phyloP scores from a whole-genome alignment of 2,113 vertebrate species.

The Uria lomvia region DNA sequence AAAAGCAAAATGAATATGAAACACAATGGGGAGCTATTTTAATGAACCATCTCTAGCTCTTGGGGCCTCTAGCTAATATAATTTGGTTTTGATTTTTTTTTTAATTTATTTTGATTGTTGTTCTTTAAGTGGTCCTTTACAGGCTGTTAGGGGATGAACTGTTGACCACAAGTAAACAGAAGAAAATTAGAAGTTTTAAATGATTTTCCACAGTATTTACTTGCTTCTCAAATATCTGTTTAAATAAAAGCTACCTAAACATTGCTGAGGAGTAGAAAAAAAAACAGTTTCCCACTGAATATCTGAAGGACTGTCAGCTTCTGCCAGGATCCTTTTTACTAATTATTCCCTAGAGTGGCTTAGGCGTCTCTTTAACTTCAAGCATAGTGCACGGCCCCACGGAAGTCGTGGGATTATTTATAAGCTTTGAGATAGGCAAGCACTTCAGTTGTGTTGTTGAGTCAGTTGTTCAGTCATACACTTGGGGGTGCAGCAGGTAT shows the following conservation, averaged over 20 bases:
- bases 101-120: background rate
- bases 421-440: background rate
- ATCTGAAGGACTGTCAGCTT: background rate
- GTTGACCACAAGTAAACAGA: background rate
- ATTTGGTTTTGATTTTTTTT: background rate
- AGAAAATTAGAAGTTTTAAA: background rate
- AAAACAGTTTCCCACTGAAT: background rate
- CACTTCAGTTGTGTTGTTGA: background rate
- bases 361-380: background rate
- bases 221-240: background rate
- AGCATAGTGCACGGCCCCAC: background rate
- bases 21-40: background rate
- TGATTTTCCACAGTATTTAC: background rate
- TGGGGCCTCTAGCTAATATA: background rate
- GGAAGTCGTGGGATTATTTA: background rate
- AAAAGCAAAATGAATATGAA: background rate
- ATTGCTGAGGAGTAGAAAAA: background rate
- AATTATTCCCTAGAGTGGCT: constrained; percentile 6
- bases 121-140: background rate
- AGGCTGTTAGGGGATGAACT: background rate
- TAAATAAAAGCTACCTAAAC: background rate
- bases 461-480: background rate
- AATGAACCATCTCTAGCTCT: background rate
- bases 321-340: background rate
- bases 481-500: background rate